Conservation (phyloP, 1,140 invertebrate species). For the Heliconius eleuchia region DNA sequence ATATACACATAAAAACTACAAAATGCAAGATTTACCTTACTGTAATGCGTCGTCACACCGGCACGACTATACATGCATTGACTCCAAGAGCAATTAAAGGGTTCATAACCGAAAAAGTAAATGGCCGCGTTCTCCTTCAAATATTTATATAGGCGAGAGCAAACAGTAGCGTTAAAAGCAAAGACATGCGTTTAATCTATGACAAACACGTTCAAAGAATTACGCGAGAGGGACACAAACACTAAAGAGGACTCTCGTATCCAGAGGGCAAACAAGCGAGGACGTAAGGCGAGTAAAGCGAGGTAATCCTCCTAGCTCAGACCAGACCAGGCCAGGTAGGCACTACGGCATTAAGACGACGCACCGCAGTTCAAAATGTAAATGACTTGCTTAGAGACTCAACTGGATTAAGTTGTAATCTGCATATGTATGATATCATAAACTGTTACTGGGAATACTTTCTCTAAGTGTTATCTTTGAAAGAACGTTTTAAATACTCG, state of each 20-base stretch:
- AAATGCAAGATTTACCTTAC: background rate
- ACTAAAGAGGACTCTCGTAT: slow-evolving; percentile 57
- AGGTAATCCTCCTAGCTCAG: slow-evolving; percentile 64
- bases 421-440: slow-evolving; percentile 63
- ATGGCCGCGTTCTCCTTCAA: slow-evolving; percentile 65
- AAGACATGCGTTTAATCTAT: slow-evolving; percentile 78
- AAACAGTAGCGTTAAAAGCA: slow-evolving; percentile 78
- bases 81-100: slow-evolving; percentile 63
- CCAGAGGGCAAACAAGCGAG: slow-evolving; percentile 56
- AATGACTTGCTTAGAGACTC: slow-evolving; percentile 66
- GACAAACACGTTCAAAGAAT: slow-evolving; percentile 75
- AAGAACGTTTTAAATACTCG: slow-evolving; percentile 19
- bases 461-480: slow-evolving; percentile 19
- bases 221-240: slow-evolving; percentile 70
- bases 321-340: slow-evolving; percentile 19
- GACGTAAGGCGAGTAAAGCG: slow-evolving; percentile 52
- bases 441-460: slow-evolving; percentile 39
- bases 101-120: slow-evolving; percentile 63
- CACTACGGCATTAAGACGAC: slow-evolving; percentile 62
- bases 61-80: background rate
- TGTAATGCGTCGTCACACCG: background rate
- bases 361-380: slow-evolving; percentile 64
- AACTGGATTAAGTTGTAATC: slow-evolving; percentile 64
- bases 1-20: background rate
- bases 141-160: slow-evolving; percentile 73